These are phyloP conservation scores for Periparus ater DNA, from an alignment of 2,797 vertebrate genomes.

Conservation along the genomic window DNA sequence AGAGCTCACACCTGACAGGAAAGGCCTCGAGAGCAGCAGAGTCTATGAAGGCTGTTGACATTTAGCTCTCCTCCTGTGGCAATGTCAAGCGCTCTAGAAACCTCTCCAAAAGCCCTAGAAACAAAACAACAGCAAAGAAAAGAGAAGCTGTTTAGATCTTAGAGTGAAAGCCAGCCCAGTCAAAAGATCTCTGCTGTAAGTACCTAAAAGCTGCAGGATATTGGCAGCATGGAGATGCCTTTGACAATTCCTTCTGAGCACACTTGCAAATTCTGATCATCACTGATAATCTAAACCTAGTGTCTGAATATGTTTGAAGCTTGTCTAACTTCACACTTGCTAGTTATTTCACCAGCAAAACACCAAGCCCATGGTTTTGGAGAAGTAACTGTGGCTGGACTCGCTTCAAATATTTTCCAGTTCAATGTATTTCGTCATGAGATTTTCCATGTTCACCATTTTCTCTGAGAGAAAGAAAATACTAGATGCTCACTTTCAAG, in stretches of 20 bases:
- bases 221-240: too few relatives aligned
- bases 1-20: neutral
- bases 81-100: neutral
- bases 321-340: neutral
- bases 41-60: neutral
- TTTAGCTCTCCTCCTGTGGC: neutral
- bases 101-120: neutral
- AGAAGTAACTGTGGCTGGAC: conserved; percentile 9
- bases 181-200: neutral
- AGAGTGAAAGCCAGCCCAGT: neutral
- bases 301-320: neutral
- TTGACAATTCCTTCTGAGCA: neutral
- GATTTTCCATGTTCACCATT: conserved; percentile 91
- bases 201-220: neutral
- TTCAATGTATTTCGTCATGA: conserved; percentile 92
- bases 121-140: neutral
- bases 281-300: neutral
- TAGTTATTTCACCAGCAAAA: neutral
- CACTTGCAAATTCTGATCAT: neutral
- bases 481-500: neutral
- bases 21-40: neutral
- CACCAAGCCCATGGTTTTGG: rapidly evolving
- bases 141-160: neutral
- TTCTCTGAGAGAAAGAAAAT: conserved; percentile 81
- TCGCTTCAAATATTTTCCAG: conserved; percentile 91